phyloP scores from a whole-genome alignment of 2,113 vertebrate genomes.

The Carlito syrichta region DNA sequence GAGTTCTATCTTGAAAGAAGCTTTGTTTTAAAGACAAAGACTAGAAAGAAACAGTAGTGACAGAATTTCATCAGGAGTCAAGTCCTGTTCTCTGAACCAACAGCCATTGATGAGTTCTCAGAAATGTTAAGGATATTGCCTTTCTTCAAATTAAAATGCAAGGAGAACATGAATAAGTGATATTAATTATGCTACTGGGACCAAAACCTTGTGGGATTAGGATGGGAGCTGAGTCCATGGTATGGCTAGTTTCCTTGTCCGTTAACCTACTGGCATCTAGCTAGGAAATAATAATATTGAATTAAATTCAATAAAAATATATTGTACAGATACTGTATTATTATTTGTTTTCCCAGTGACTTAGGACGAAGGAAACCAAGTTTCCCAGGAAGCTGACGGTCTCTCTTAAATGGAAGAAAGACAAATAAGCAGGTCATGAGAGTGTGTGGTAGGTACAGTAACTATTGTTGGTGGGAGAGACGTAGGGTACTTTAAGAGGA shows the following conservation, averaged over 20 bases:
- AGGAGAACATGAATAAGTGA: background rate
- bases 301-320: background rate
- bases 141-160: background rate
- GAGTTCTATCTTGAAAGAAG: conserved; percentile 52
- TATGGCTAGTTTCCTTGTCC: background rate
- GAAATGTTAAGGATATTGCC: background rate
- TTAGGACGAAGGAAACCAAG: background rate
- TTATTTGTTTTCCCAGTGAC: too few relatives aligned
- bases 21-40: conserved; percentile 61
- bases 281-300: background rate
- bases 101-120: background rate
- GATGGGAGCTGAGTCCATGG: background rate
- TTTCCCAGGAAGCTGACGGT: background rate
- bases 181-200: background rate
- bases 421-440: background rate
- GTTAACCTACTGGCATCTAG: background rate
- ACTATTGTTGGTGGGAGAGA: background rate
- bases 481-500: background rate
- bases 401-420: background rate
- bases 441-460: background rate
- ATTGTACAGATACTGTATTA: too few relatives aligned
- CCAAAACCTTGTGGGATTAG: background rate
- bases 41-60: conserved; percentile 6
- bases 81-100: background rate
- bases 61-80: conserved; percentile 11